Evolutionary conservation across 2,888 invertebrate genomes (phyloP), one percentile per base, ranked within the genome.

Genomic region (Carabus problematicus): DNA sequence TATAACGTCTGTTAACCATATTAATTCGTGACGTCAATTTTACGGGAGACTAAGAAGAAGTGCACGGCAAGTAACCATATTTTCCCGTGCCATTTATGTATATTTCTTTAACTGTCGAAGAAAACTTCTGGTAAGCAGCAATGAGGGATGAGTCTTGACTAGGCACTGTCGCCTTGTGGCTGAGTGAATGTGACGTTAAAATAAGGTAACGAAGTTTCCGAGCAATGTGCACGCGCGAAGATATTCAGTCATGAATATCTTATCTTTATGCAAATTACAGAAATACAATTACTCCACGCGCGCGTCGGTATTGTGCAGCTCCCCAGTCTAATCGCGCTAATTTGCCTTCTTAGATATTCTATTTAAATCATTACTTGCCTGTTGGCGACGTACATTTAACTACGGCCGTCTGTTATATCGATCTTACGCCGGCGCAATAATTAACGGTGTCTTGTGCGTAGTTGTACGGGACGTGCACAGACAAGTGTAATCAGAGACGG

Each of bases 231-330:
- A 6, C 29, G 29, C 29, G 29, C 29, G 29, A 29, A 29, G 29
- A 29, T 29, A 29, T 29, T 29, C 18, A 64, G 55, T 64, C 64
- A 64, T 64, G 64, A 64, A 64, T 64, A 64, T 56, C 64, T 64
- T 64, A 64, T 64, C 64, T 64, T 64, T 64, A 64, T 64, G 64
- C 49, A 64, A 64, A 29, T 29, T 29, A 29, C 29, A 29, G 3
- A 29, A 29, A 64, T 64, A 64, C 55, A 64, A 64, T 64, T 64
- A 64, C 54, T 63, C 61, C 40, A 54, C 54, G 63, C 54, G 2
- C 45, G 45, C 45, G 12, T 45, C 45, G 45, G 11, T 42, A 18
- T 18, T 7, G 42, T 39, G 55, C 43, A n/a, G 45, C 55, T 63
- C 63, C 40, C 54, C 54, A 40, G 14, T 41, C 39, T 41, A 52